Evolutionary conservation across 2,888 invertebrate genomes (phyloP), one percentile per base, ranked within the genome.

Genomic region (Crematogaster levior): DNA sequence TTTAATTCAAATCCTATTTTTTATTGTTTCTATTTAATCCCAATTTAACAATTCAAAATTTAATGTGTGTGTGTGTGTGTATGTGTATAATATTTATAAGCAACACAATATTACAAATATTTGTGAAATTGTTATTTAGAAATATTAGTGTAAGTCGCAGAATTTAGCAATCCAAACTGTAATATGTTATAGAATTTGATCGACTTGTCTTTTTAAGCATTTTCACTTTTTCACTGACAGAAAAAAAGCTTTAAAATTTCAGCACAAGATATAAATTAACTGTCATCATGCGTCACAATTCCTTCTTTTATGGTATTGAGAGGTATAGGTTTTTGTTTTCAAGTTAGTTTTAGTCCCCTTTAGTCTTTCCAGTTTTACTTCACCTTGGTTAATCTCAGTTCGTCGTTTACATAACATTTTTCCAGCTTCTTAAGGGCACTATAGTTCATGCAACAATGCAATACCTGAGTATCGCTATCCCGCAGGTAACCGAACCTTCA

Each of bases 291-390:
- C 27, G 70, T 48, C 63, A 61, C 56, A 40, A 70, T 68, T 81
- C 40, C 27, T 84, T 74, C 66, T 81, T 86, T 84, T 85, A 81
- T 81, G 65, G 1, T 15, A 43, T 61, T 68, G 48, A 86, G 85
- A 81, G n/a, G n/a, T n/a, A n/a, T 77, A 85, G 84, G 73, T 85
- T 85, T 86, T 85, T 84, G 87, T 90, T 88, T 90, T 89, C n/a
- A n/a, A n/a, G n/a, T n/a, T n/a, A n/a, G n/a, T n/a, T n/a, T n/a
- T n/a, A n/a, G n/a, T n/a, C n/a, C n/a, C n/a, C n/a, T n/a, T n/a
- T n/a, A n/a, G n/a, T n/a, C n/a, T n/a, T n/a, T n/a, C n/a, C n/a
- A n/a, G n/a, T n/a, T n/a, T n/a, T n/a, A n/a, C n/a, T n/a, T n/a
- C n/a, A n/a, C n/a, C n/a, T n/a, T n/a, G n/a, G 73, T 83, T 88